These are phyloP conservation scores for Lasioglossum morio DNA, from an alignment of 2,888 invertebrate genomes.

Conservation along the genomic window DNA sequence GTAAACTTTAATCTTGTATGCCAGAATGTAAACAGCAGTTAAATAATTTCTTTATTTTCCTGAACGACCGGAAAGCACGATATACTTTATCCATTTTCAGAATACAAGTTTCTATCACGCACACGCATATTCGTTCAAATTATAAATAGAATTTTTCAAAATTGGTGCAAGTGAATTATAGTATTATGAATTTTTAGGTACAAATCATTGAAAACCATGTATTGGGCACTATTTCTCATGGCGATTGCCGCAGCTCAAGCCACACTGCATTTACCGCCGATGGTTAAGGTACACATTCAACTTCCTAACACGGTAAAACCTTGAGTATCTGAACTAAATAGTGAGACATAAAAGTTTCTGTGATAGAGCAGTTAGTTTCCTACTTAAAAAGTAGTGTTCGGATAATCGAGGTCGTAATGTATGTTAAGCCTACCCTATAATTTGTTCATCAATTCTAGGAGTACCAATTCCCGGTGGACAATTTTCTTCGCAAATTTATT, in stretches of 20 bases:
- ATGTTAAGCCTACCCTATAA: not conserved
- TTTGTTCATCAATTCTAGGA: constrained; percentile 75
- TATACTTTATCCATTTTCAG: not conserved
- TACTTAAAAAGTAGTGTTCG: not conserved
- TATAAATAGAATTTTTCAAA: not conserved
- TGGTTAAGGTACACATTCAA: constrained; percentile 73
- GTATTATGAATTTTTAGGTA: constrained; percentile 14
- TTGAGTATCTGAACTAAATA: not conserved
- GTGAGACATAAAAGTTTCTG: not conserved
- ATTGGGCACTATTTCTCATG: constrained; percentile 65
- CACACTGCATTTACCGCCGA: constrained; percentile 72
- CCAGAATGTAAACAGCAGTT: not conserved
- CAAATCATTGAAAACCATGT: constrained; percentile 57
- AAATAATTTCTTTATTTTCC: not conserved
- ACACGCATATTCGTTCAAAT: not conserved
- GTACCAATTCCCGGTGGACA: constrained; percentile 89
- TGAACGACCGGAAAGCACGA: not conserved
- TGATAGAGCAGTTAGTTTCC: not conserved
- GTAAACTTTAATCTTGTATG: not conserved
- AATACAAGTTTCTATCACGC: not conserved
- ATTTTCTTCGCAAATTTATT: constrained; percentile 91
- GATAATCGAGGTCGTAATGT: not conserved
- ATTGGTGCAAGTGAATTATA: not conserved
- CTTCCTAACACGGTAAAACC: not conserved
- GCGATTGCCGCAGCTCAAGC: constrained; percentile 69